Base-by-base conservation (phyloP, 64 coral and sea anemone species). In the Montipora sp. region DNA sequence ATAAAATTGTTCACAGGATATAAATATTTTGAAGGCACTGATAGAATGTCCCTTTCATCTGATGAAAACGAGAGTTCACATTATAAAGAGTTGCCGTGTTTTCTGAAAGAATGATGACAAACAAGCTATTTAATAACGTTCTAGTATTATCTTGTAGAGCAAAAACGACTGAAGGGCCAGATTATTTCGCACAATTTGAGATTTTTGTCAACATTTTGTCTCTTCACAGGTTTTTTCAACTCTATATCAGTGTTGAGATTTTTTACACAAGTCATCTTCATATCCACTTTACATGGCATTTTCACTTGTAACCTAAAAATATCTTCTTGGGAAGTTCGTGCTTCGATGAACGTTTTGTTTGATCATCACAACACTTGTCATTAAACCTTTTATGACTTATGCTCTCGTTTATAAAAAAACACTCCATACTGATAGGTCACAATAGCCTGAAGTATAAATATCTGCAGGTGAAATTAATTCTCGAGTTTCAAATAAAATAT, bases 181-280 rank as follows among this genome's bases (percentile, higher is more conserved):
- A 21, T 68, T 15, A 49, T 69, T 50, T 70, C 65, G 47, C 63
- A 71, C 7, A 20, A 70, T 70, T 19, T 48, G 19, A 71, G 48
- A 70, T 71, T 49, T 78, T 78, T 84, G 82, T 84, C 65, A 84
- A 84, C 82, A 71, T 48, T 46, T 46, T 16, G 63, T 47, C 27
- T 45, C 82, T 59, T 23, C 45, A 47, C 45, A 70, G 10, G 70
- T 49, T 18, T 45, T 57, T 16, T 48, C 23, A 70, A 47, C 46
- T 71, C 15, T 45, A 3, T 23, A 21, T 70, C 12, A 84, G 45
- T 11, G 12, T 19, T 8, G 48, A 18, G 47, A 50, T 70, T 71
- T 67, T 84, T 84, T 70, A 16, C 67, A 36, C 15, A 49, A 71
- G 82, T 71, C 16, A 84, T 20, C 48, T 70, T 68, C 45, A 84